Percentiles rank a stretch among this genome's conserved stretches.
These are phyloP conservation scores for Sesamia nonagrioides DNA, from an alignment of 1,140 invertebrate genomes.

Conservation along the genomic window DNA sequence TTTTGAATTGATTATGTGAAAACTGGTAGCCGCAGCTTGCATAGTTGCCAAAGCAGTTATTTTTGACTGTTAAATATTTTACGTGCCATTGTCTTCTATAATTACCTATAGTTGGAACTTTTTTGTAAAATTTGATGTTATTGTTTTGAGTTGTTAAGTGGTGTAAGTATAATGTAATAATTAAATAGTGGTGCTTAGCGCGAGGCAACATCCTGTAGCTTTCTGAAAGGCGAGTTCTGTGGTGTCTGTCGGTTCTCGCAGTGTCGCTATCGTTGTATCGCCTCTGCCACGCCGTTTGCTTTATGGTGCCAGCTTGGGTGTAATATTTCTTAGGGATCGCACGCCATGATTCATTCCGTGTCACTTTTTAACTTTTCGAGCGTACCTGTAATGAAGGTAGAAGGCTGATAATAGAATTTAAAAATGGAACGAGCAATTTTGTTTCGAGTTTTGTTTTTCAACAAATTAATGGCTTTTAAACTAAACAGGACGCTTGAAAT, in stretches of 20 bases:
- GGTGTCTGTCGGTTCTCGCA: conserved; percentile 80
- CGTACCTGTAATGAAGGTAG: conserved; percentile 82
- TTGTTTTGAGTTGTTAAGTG: conserved; percentile 11
- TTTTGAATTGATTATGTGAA: conserved; percentile 41
- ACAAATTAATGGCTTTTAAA: conserved; percentile 28
- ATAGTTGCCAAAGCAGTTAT: conserved; percentile 41
- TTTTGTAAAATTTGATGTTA: conserved; percentile 15
- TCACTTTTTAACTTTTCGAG: conserved; percentile 83
- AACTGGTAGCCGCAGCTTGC: conserved; percentile 28
- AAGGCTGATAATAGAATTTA: conserved; percentile 74
- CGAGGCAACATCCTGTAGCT: conserved; percentile 72
- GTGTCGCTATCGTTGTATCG: conserved; percentile 87
- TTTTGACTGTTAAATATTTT: conserved; percentile 45
- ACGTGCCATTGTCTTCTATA: conserved; percentile 28
- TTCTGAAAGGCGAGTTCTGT: conserved; percentile 78
- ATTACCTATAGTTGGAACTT: conserved; percentile 24
- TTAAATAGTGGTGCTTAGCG: conserved; percentile 42
- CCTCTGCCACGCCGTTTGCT: conserved; percentile 84
- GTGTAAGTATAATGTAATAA: conserved; percentile 37
- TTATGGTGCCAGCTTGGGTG: conserved; percentile 86
- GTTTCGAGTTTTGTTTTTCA: conserved; percentile 28
- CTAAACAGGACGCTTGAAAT: background rate
- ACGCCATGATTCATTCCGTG: conserved; percentile 85
- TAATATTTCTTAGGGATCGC: conserved; percentile 86
- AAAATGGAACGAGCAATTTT: conserved; percentile 32